These are phyloP conservation scores for Anoplophora glabripennis DNA, from an alignment of 1,140 invertebrate species.

Conservation along the genomic window DNA sequence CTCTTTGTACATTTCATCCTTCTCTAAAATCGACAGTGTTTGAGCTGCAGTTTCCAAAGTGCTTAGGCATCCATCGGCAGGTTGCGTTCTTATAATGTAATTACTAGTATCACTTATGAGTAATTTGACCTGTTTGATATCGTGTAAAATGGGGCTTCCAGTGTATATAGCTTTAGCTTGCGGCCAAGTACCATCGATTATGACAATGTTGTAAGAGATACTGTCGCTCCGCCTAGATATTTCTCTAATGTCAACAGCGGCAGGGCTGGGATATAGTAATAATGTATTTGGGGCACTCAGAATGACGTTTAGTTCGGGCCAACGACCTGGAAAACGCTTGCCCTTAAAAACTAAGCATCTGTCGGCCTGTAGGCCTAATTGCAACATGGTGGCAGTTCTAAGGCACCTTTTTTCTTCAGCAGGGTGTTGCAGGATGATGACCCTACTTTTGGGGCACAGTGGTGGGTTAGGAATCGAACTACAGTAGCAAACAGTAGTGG, in stretches of 20 bases:
- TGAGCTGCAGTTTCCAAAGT: constrained; percentile 87
- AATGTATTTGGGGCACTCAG: constrained; percentile 69
- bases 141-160: constrained; percentile 65
- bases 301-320: constrained; percentile 66
- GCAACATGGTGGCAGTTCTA: constrained; percentile 84
- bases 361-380: constrained; percentile 66
- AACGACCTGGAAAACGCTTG: constrained; percentile 76
- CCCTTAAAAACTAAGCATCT: constrained; percentile 80
- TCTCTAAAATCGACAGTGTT: constrained; percentile 75
- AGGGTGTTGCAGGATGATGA: constrained; percentile 88
- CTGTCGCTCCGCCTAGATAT: constrained; percentile 40
- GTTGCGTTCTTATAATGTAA: constrained; percentile 91
- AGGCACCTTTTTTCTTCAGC: constrained; percentile 88
- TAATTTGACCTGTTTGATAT: constrained; percentile 73
- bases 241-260: constrained; percentile 62
- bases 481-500: constrained; percentile 87
- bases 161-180: constrained; percentile 87
- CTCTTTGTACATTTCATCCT: constrained; percentile 61
- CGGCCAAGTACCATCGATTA: constrained; percentile 93
- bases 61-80: constrained; percentile 85
- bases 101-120: constrained; percentile 68
- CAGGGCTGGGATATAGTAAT: constrained; percentile 78
- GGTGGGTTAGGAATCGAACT: constrained; percentile 68
- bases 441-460: constrained; percentile 62
- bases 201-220: constrained; percentile 69